Base-by-base conservation (phyloP, 2,888 invertebrate genomes). In the Pristionchus maxplancki region DNA sequence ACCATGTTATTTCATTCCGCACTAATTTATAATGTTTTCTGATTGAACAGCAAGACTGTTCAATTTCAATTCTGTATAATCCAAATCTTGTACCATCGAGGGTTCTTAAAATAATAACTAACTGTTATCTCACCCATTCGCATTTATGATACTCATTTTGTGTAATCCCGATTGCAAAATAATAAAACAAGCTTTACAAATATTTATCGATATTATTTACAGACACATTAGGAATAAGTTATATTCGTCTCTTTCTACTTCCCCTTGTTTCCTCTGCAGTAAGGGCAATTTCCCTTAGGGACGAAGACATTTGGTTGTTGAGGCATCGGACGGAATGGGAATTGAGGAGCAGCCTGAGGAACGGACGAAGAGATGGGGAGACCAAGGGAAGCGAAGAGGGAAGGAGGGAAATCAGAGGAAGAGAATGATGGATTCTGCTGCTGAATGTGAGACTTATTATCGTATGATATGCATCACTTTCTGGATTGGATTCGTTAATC, bases 241-340 rank as follows among this genome's bases (percentile, higher is more conserved):
- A 81, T 6, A 31, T 28, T 37, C 17, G 37, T 31, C 3, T 13
- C 24, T n/a, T 6, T 48, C 44, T 86, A 86, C 31, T 86, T 86
- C 44, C 86, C 86, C 48, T 48, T 64, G 48, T 86, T 86, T 86
- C 84, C 84, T 58, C 86, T 64, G 67, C 86, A 86, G 31, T 86
- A 86, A 24, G 86, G 86, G 67, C 86, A 86, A 20, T 67, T 67
- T 67, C 86, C 86, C 44, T 67, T 64, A n/a, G 86, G 86, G 31
- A 86, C 34, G 64, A 86, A 48, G 67, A 86, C 86, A 48, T 86
- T 64, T 15, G 62, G 84, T 40, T 86, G 86, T 48, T 84, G 84
- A 62, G 84, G 84, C 17, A 37, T 37, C 3, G 34, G 40, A 24
- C 20, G 40, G 17, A 64, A 28, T 1, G 86, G 86, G 28, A 24